These are phyloP conservation scores for Vulpes lagopus DNA, from an alignment of 2,113 vertebrate species.

Conservation along the genomic window DNA sequence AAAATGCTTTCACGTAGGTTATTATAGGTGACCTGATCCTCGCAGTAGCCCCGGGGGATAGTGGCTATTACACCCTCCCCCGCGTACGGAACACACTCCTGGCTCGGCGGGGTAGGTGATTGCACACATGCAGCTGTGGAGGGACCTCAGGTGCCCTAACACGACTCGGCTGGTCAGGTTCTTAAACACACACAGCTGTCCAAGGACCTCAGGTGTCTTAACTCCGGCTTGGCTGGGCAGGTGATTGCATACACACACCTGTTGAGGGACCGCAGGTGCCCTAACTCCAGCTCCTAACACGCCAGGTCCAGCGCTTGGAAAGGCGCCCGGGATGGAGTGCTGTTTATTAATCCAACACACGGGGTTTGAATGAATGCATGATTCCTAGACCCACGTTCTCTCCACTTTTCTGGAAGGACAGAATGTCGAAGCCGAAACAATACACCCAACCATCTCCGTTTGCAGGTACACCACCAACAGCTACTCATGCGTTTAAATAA, in stretches of 20 bases:
- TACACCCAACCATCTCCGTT: background rate
- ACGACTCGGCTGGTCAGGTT: background rate
- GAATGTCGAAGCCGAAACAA: conserved; percentile 38
- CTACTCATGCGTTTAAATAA: background rate
- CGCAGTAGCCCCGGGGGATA: background rate
- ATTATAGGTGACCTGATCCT: background rate
- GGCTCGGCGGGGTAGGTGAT: background rate
- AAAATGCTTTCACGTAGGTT: background rate
- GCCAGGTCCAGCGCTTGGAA: background rate
- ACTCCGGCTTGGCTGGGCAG: background rate
- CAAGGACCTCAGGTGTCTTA: background rate
- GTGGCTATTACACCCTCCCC: background rate
- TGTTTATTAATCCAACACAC: background rate
- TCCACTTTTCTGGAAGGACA: background rate
- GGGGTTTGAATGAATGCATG: background rate
- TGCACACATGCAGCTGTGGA: background rate
- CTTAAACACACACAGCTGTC: background rate
- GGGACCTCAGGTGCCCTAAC: background rate
- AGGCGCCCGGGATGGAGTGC: background rate
- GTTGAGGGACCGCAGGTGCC: background rate
- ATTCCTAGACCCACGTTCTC: background rate
- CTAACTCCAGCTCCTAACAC: background rate
- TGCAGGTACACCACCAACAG: background rate
- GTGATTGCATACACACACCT: background rate
- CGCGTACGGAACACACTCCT: background rate